Conservation (phyloP, 2,113 vertebrate species). For the Scytalopus superciliaris region DNA sequence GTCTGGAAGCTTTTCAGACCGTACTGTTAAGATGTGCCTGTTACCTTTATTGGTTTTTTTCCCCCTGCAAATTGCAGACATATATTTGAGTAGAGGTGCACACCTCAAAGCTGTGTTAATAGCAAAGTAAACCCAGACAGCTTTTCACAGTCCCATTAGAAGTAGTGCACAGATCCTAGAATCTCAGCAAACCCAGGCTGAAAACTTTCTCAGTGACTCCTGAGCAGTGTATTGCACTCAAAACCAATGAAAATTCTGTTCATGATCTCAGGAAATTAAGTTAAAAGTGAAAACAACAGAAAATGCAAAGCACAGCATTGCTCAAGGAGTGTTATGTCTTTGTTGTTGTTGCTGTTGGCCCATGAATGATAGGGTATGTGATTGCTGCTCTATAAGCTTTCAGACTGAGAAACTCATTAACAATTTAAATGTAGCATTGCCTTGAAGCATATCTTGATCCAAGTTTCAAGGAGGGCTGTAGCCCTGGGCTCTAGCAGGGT, state of each 20-base stretch:
- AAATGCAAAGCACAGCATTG: background rate
- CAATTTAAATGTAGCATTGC: background rate
- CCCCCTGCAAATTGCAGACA: background rate
- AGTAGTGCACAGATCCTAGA: background rate
- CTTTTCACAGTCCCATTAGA: background rate
- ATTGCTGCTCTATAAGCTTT: background rate
- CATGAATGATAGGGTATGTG: background rate
- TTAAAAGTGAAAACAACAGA: background rate
- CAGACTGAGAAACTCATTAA: conserved; percentile 10
- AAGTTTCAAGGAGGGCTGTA: background rate
- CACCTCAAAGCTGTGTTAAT: background rate
- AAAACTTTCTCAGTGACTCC: background rate
- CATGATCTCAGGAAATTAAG: background rate
- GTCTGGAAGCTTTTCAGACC: background rate
- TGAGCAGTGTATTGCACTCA: background rate
- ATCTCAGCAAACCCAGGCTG: background rate
- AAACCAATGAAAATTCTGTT: background rate
- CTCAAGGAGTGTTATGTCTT: background rate
- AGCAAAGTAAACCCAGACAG: background rate
- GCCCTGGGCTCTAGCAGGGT: background rate
- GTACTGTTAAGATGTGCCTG: background rate
- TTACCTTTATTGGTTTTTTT: background rate
- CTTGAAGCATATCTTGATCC: background rate
- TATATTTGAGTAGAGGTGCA: background rate
- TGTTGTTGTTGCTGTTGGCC: conserved; percentile 24